Percentiles rank a stretch among this genome's conserved stretches.
phyloP scores from a whole-genome alignment of 2,797 vertebrate genomes.

The Pangasius krempfi region DNA sequence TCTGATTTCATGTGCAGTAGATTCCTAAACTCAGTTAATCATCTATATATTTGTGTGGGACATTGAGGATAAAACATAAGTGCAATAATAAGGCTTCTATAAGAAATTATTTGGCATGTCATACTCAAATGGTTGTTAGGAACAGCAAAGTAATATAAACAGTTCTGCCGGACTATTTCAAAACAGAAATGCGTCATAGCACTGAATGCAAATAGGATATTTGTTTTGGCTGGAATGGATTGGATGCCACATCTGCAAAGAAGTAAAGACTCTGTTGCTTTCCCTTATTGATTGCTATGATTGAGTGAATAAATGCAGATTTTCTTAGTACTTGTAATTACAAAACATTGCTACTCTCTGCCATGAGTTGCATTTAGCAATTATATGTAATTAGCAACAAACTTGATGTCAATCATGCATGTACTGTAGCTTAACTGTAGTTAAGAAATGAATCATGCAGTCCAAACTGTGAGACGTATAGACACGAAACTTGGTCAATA shows the following conservation, averaged over 20 bases:
- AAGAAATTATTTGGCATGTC: neutral
- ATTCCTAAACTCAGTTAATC: neutral
- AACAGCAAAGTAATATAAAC: neutral
- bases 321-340: neutral
- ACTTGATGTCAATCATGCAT: neutral
- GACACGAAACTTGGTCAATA: neutral
- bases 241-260: neutral
- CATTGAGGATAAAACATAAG: neutral
- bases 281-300: neutral
- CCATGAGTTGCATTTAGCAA: neutral
- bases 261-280: neutral
- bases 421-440: neutral
- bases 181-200: neutral
- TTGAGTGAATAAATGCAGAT: neutral
- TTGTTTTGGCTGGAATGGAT: neutral
- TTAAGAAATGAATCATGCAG: neutral
- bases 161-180: neutral
- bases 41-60: neutral
- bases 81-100: neutral
- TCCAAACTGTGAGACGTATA: neutral
- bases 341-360: neutral
- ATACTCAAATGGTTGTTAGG: neutral
- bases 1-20: neutral
- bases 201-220: neutral
- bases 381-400: neutral